Evolutionary conservation across 1,140 invertebrate genomes (phyloP).

Genomic region (Bilobella aurantiaca): DNA sequence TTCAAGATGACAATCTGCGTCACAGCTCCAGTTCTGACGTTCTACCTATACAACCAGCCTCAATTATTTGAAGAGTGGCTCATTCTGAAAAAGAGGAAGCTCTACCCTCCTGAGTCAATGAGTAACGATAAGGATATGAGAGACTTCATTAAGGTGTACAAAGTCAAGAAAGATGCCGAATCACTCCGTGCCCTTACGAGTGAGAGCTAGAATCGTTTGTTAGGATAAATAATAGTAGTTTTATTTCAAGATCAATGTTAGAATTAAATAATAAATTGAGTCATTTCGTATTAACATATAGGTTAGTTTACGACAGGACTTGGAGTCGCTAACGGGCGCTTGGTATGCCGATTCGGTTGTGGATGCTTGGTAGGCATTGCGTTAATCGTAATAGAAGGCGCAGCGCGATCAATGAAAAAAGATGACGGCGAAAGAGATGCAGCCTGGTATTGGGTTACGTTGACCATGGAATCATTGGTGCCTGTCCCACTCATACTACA

Average conservation of each 20-base stretch:
- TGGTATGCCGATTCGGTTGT: background rate
- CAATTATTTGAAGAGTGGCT: conserved; percentile 69
- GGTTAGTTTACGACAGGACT: background rate
- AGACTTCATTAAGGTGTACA: background rate
- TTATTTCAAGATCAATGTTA: too few relatives aligned
- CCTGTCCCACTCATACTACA: background rate
- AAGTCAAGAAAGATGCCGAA: conserved; percentile 5
- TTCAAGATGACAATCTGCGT: conserved; percentile 72
- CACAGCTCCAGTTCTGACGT: conserved; percentile 67
- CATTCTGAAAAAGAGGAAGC: conserved; percentile 53
- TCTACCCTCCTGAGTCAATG: conserved; percentile 55
- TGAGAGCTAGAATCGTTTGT: background rate
- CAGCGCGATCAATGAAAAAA: background rate
- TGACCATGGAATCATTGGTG: background rate
- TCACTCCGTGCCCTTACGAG: background rate
- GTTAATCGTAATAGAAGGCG: background rate
- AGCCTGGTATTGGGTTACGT: background rate
- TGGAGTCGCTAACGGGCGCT: background rate
- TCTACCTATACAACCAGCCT: conserved; percentile 77
- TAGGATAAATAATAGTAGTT: background rate
- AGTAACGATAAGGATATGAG: background rate
- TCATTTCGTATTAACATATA: background rate
- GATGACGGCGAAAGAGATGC: background rate
- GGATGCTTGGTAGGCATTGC: background rate
- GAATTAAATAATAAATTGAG: background rate